Base-by-base conservation (phyloP, 92 coral and sea anemone species). In the Parazoanthus swiftii region DNA sequence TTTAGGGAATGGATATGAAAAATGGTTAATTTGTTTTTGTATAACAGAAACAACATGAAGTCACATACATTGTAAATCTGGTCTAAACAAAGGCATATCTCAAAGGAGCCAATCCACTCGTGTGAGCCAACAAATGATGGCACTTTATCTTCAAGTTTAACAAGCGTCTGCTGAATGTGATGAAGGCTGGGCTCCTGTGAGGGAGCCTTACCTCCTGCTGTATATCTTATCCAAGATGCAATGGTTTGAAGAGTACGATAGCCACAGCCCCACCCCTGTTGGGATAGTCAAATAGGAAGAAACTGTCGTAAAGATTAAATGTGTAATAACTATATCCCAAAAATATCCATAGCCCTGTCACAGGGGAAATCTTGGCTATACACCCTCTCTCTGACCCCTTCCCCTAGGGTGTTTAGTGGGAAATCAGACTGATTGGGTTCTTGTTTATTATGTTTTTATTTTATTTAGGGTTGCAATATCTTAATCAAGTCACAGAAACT, bases 231-330 rank as follows among this genome's bases (percentile, higher is more conserved):
- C 99, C 99, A 97, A 0, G 99, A 97, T 82, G 96, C 94, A 29
- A 97, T 91, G 77, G 99, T 95, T 85, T 97, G 99, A 76, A 97
- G 97, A 1, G 96, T 95, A 75, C 99, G 98, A 81, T 97, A 97
- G 25, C 98, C 99, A 91, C 99, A 97, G 25, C 99, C 99, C 99
- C 99, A 97, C 25, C 99, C 99, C 99, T 97, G 67, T 13, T 13
- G 58, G 25, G 26, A 73, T 16, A 29, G 50, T 63, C 68, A 63
- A 25, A 16, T 63, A 18, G 25, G 8, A 63, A 18, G 25, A 23
- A 21, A 63, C 51, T 4, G 51, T 46, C 51, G 10, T 58, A 58
- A 58, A 0, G 18, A 58, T 58, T 58, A 18, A 58, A 18, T 18
- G 18, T 11, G 66, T 58, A 14, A 21, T 18, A 48, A 48, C 11